phyloP scores from a whole-genome alignment of 1,140 invertebrate species.

The Asobara japonica region DNA sequence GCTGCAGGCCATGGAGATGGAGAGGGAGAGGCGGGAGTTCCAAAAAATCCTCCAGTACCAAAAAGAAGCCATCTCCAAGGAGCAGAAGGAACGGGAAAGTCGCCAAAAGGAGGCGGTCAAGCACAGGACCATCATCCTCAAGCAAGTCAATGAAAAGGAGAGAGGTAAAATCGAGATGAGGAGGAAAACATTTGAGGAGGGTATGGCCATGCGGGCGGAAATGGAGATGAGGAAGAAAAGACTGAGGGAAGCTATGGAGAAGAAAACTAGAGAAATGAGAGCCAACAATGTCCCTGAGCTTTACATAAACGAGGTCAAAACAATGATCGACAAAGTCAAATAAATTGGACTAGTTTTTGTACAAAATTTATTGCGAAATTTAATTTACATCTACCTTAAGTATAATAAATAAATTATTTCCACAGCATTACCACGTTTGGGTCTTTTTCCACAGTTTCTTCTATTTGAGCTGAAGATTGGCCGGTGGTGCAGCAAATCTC shows the following conservation, averaged over 20 bases:
- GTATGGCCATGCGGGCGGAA: slow-evolving; percentile 70
- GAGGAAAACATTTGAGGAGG: slow-evolving; percentile 73
- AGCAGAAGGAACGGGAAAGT: slow-evolving; percentile 58
- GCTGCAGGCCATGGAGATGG: slow-evolving; percentile 70
- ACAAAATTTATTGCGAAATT: background rate
- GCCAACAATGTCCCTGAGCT: slow-evolving; percentile 55
- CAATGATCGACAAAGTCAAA: slow-evolving; percentile 55
- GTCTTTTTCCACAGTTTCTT: slow-evolving; percentile 87
- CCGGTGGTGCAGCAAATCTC: slow-evolving; percentile 91
- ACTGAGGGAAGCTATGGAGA: slow-evolving; percentile 69
- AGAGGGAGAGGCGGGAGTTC: slow-evolving; percentile 71
- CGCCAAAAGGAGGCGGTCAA: slow-evolving; percentile 50
- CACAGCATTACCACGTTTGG: slow-evolving; percentile 85
- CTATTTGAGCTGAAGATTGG: slow-evolving; percentile 81
- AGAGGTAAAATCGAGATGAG: slow-evolving; percentile 69
- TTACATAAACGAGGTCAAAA: slow-evolving; percentile 61
- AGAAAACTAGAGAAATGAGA: slow-evolving; percentile 71
- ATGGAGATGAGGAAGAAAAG: slow-evolving; percentile 68
- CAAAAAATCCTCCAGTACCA: slow-evolving; percentile 65
- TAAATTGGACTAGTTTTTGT: slow-evolving; percentile 30
- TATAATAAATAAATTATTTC: slow-evolving; percentile 70
- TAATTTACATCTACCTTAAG: background rate
- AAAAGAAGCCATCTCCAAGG: slow-evolving; percentile 55
- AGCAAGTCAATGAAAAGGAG: slow-evolving; percentile 75
- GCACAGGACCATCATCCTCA: slow-evolving; percentile 58